Evolutionary conservation across 2,797 vertebrate genomes (phyloP).

Genomic region (Acipenser ruthenus): DNA sequence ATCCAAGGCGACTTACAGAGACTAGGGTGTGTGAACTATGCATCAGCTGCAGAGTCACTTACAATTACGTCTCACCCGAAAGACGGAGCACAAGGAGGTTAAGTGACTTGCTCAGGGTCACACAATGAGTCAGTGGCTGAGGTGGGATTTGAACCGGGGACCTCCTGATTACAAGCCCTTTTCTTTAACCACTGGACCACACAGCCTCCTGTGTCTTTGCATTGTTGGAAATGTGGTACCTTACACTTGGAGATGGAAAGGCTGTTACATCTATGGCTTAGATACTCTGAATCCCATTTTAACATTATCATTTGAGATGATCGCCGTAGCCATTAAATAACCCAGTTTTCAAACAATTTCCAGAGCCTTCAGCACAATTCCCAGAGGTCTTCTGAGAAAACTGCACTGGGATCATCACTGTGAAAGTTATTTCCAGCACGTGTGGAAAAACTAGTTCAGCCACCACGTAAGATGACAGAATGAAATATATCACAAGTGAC

Average conservation of each 20-base stretch:
- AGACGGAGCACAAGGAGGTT: too few species aligned
- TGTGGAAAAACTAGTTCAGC: constrained; percentile 7
- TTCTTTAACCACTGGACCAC: too few species aligned
- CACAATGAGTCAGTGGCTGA: too few species aligned
- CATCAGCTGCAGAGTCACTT: too few species aligned
- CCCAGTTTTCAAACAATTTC: background rate
- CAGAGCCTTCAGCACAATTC: background rate
- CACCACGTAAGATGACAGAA: background rate
- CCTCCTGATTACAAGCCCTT: too few species aligned
- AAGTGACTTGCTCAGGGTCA: too few species aligned
- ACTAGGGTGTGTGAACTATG: too few species aligned
- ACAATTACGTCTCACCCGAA: too few species aligned
- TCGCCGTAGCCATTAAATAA: background rate
- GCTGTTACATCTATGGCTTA: background rate
- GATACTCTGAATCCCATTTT: background rate
- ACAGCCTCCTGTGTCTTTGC: too few species aligned
- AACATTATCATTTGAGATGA: background rate
- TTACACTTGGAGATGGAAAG: background rate
- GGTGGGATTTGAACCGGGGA: too few species aligned
- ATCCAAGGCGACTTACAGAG: too few species aligned
- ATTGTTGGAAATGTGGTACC: too few species aligned
- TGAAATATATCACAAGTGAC: constrained; percentile 7
- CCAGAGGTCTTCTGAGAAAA: background rate
- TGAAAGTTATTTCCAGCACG: constrained; percentile 7
- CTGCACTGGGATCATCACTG: background rate